A percentile compares a stretch with the other conserved stretches of the same genome.
phyloP scores from a whole-genome alignment of 2,888 invertebrate genomes.

The Oscheius sp. region DNA sequence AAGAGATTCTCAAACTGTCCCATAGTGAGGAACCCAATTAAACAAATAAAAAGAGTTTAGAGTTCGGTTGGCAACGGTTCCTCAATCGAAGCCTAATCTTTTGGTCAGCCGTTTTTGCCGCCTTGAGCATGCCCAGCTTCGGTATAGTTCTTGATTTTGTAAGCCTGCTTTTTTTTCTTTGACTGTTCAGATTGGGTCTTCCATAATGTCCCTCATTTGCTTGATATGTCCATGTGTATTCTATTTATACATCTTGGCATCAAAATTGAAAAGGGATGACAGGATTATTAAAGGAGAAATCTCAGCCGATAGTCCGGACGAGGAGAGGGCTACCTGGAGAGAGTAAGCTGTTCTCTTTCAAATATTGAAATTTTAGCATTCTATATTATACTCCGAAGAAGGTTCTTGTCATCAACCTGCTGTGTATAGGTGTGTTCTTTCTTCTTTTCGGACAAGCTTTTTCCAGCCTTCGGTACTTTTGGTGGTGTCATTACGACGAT shows the following conservation, averaged over 20 bases:
- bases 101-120: slow-evolving; percentile 60
- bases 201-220: slow-evolving; percentile 54
- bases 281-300: slow-evolving; percentile 32
- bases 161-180: background rate
- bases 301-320: slow-evolving; percentile 28
- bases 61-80: slow-evolving; percentile 55
- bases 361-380: background rate
- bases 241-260: slow-evolving; percentile 53
- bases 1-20: slow-evolving; percentile 57
- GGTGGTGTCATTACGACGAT: slow-evolving; percentile 60
- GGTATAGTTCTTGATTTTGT: slow-evolving; percentile 60
- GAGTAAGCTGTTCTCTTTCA: background rate
- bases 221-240: slow-evolving; percentile 55
- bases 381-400: slow-evolving; percentile 4
- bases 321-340: slow-evolving; percentile 15
- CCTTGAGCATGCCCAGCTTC: slow-evolving; percentile 62
- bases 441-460: too few species aligned
- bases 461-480: slow-evolving; percentile 56
- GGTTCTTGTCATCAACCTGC: background rate
- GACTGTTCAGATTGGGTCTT: slow-evolving; percentile 48
- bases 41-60: slow-evolving; percentile 24
- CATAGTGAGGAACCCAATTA: slow-evolving; percentile 50
- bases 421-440: too few species aligned
- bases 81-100: slow-evolving; percentile 53
- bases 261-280: slow-evolving; percentile 36